These are phyloP conservation scores for Aphodius granarius DNA, from an alignment of 2,888 invertebrate genomes.

Conservation along the genomic window DNA sequence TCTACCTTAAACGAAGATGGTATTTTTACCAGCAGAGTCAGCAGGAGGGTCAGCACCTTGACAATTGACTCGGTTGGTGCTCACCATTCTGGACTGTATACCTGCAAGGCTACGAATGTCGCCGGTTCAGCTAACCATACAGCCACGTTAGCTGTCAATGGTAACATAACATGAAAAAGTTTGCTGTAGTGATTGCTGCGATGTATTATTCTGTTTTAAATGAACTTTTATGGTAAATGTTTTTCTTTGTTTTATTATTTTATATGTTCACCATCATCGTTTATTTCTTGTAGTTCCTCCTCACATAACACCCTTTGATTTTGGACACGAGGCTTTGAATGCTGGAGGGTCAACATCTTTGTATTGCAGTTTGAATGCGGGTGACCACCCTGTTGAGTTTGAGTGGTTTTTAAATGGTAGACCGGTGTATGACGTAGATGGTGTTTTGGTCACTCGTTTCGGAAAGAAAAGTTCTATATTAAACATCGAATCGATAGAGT, in stretches of 20 bases:
- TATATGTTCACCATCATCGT: neutral
- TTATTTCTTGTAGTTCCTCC: conserved; percentile 55
- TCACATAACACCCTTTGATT: conserved; percentile 66
- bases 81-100: conserved; percentile 72
- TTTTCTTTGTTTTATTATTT: neutral
- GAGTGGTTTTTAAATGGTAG: conserved; percentile 72
- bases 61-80: conserved; percentile 73
- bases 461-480: conserved; percentile 58
- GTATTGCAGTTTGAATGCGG: conserved; percentile 64
- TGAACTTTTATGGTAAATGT: neutral
- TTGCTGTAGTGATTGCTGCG: neutral
- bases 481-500: conserved; percentile 73
- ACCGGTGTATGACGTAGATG: conserved; percentile 57
- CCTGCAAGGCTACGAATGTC: conserved; percentile 69
- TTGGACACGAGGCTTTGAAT: conserved; percentile 65
- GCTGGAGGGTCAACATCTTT: conserved; percentile 60
- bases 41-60: conserved; percentile 66
- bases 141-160: conserved; percentile 37
- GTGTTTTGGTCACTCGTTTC: conserved; percentile 25
- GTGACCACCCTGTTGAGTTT: conserved; percentile 78
- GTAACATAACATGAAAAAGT: conserved; percentile 27
- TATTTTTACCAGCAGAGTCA: conserved; percentile 62
- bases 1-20: conserved; percentile 54
- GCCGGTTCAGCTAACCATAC: conserved; percentile 63
- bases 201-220: neutral